These are phyloP conservation scores for Xanthia icteritia DNA, from an alignment of 2,888 invertebrate genomes.

Conservation along the genomic window DNA sequence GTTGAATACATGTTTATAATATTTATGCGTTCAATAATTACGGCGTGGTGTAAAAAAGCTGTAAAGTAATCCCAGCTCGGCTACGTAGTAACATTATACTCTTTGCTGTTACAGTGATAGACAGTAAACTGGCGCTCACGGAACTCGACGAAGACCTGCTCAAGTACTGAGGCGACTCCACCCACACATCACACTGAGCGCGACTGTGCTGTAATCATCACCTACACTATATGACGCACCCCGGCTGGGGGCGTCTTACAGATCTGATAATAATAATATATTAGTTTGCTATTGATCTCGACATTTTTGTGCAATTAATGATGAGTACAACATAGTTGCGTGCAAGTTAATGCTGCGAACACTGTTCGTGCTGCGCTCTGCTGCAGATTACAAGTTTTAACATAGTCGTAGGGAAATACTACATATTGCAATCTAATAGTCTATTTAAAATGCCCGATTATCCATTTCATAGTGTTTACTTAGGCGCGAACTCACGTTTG, in stretches of 20 bases:
- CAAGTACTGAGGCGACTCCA: slow-evolving; percentile 79
- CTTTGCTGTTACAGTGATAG: slow-evolving; percentile 82
- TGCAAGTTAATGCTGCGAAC: not conserved
- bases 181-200: not conserved
- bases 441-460: slow-evolving; percentile 59
- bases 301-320: not conserved
- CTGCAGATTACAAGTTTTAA: slow-evolving; percentile 1
- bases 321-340: slow-evolving; percentile 10
- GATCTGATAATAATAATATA: slow-evolving; percentile 30
- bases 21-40: not conserved
- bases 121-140: slow-evolving; percentile 88
- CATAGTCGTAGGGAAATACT: slow-evolving; percentile 36
- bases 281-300: slow-evolving; percentile 19
- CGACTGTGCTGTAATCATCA: not conserved
- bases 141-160: slow-evolving; percentile 84
- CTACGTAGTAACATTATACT: not conserved
- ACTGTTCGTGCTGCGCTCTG: slow-evolving; percentile 8
- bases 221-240: no score
- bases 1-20: not conserved
- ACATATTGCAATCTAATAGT: slow-evolving; percentile 48
- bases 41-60: not conserved
- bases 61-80: not conserved
- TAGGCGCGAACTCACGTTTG: slow-evolving; percentile 9
- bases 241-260: not conserved
- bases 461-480: slow-evolving; percentile 33